phyloP scores from a whole-genome alignment of 2,888 invertebrate genomes.

The Eudemis profundana region DNA sequence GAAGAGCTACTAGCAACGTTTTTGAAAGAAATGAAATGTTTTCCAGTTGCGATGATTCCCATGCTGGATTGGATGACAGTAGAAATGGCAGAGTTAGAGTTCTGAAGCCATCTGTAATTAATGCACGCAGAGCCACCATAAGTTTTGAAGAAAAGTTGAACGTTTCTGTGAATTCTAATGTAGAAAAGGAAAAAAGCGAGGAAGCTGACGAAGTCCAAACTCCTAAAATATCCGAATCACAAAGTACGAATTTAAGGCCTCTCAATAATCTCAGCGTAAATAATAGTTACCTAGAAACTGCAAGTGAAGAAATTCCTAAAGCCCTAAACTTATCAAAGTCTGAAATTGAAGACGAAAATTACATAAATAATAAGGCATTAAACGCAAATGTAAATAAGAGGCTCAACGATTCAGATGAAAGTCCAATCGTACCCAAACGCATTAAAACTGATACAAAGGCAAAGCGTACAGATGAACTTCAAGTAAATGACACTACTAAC shows the following conservation, averaged over 20 bases:
- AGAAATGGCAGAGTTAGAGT: neutral
- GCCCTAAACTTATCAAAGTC: no score
- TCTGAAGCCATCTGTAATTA: neutral
- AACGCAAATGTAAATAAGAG: neutral
- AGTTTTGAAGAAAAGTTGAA: neutral
- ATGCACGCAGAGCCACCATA: neutral
- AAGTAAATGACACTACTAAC: neutral
- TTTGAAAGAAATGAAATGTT: neutral
- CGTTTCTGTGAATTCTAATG: neutral
- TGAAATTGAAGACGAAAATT: neutral
- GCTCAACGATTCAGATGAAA: neutral
- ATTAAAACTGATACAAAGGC: neutral
- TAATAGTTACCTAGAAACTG: neutral
- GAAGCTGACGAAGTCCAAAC: neutral
- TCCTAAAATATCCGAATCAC: no score
- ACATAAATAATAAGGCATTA: neutral
- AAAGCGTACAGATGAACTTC: neutral
- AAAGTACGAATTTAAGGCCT: no score
- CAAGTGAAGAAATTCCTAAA: neutral
- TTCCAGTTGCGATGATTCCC: neutral
- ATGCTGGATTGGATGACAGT: neutral
- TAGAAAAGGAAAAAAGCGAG: neutral
- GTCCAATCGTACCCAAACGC: neutral
- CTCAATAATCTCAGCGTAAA: no score
- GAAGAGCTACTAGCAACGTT: constrained; percentile 13